Evolutionary conservation across 2,797 vertebrate genomes (phyloP).

Genomic region (Chelon labrosus): DNA sequence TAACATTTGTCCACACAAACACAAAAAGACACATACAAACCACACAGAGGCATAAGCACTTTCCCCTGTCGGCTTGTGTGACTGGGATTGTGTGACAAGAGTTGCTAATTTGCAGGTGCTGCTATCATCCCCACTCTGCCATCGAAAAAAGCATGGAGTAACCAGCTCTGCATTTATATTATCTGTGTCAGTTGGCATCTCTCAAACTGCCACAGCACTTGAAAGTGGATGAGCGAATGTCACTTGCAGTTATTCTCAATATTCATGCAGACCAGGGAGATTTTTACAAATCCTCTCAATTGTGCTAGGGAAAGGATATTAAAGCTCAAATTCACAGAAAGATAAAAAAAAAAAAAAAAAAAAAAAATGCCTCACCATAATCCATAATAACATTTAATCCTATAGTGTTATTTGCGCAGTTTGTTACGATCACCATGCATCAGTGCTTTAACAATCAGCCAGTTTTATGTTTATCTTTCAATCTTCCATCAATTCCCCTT

Average conservation of each 20-base stretch:
- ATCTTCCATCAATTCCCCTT: conserved; percentile 42
- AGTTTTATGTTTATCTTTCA: conserved; percentile 50
- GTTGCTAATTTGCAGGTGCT: conserved; percentile 52
- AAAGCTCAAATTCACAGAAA: conserved; percentile 51
- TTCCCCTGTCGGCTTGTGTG: background rate
- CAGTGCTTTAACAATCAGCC: conserved; percentile 42
- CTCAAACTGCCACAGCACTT: conserved; percentile 34
- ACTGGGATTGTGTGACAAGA: conserved; percentile 10
- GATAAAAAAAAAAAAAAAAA: conserved; percentile 43
- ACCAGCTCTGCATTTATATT: conserved; percentile 38
- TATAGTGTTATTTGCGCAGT: conserved; percentile 44
- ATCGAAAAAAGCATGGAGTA: conserved; percentile 35
- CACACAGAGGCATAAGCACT: background rate
- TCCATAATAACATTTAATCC: conserved; percentile 63
- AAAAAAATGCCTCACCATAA: conserved; percentile 16
- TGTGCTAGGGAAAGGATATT: conserved; percentile 25
- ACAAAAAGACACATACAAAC: background rate
- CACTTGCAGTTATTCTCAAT: conserved; percentile 46
- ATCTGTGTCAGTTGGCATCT: conserved; percentile 40
- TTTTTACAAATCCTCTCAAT: conserved; percentile 54
- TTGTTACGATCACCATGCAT: conserved; percentile 43
- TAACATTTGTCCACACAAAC: background rate
- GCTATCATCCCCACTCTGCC: conserved; percentile 42
- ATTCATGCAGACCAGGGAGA: conserved; percentile 36
- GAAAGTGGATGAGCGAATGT: conserved; percentile 44